Base-by-base conservation (phyloP, 2,888 invertebrate species). In the Stictocephala bisonia region DNA sequence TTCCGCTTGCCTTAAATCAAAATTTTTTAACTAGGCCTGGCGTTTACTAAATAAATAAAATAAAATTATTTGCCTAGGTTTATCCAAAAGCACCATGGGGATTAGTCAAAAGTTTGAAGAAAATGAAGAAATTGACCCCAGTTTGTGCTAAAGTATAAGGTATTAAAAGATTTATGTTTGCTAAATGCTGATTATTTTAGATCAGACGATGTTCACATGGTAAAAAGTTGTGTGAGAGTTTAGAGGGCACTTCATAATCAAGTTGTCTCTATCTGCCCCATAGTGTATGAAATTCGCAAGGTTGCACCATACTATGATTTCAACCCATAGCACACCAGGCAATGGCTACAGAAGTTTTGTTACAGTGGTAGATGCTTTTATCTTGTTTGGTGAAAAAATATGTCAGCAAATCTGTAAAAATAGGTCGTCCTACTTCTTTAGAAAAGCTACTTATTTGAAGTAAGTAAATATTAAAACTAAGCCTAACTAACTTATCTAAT, bases 261-360 rank as follows among this genome's bases (percentile, higher is more conserved):
- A 35, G 15, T 60, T 64, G 69, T 67, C 24, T 44, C 51, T 35
- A 73, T 7, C 83, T 91, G 73, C 77, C 89, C 89, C 82, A 89
- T 88, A 71, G 90, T 93, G 67, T 87, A 87, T 79, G 88, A 90
- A 82, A 88, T 95, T 48, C 87, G 89, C 75, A 86, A 86, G 83
- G 87, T 87, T 81, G 93, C 91, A 4, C 88, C 90, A 4, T 83
- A 85, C 27, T 98, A 92, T 83, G 97, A 98, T 83, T 95, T 93
- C 80, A 93, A 95, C n/a, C 83, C 88, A 88, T 64, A 84, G 88
- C 31, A 92, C 93, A 0, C 95, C 94, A 0, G 97, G 95, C 0
- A 99, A 99, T 85, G 99, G 99, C 0, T 97, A 95, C 83, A 88
- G 98, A 75, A 97, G 96, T 80, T 94, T 96, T 81, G 85, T 94